Conservation (phyloP, 2,113 vertebrate species). For the Lepisosteus osseus region DNA sequence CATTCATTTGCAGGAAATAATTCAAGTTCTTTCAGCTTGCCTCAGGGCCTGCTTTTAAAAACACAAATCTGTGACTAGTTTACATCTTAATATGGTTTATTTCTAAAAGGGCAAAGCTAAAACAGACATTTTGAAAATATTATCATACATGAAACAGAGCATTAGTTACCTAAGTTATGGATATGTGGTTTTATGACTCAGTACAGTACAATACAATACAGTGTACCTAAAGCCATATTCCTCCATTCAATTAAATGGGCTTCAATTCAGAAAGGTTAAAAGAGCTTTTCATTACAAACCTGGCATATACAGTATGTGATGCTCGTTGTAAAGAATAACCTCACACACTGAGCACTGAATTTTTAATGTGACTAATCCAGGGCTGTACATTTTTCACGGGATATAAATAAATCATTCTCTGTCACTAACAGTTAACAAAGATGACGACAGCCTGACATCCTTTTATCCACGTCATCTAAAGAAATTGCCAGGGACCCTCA, state of each 20-base stretch:
- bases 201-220: neutral
- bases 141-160: too few species aligned
- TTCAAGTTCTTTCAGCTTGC: too few species aligned
- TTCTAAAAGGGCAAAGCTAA: too few species aligned
- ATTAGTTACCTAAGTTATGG: neutral
- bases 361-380: slow-evolving; percentile 49
- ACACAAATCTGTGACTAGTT: too few species aligned
- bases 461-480: neutral
- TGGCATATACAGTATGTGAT: slow-evolving; percentile 2
- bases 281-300: neutral
- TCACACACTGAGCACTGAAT: slow-evolving; percentile 36
- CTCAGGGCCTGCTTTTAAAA: too few species aligned
- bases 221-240: neutral
- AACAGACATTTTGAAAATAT: too few species aligned
- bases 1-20: too few species aligned
- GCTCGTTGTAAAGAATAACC: slow-evolving; percentile 10
- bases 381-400: slow-evolving; percentile 49
- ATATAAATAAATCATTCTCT: slow-evolving; percentile 43
- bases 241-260: neutral
- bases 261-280: slow-evolving; percentile 45
- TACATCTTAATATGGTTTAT: too few species aligned
- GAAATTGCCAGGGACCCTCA: slow-evolving; percentile 1
- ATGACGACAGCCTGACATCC: slow-evolving; percentile 20
- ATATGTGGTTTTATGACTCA: neutral
- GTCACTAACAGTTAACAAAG: slow-evolving; percentile 13